These are phyloP conservation scores for Tanypteryx hageni DNA, from an alignment of 2,888 invertebrate species.

Conservation along the genomic window DNA sequence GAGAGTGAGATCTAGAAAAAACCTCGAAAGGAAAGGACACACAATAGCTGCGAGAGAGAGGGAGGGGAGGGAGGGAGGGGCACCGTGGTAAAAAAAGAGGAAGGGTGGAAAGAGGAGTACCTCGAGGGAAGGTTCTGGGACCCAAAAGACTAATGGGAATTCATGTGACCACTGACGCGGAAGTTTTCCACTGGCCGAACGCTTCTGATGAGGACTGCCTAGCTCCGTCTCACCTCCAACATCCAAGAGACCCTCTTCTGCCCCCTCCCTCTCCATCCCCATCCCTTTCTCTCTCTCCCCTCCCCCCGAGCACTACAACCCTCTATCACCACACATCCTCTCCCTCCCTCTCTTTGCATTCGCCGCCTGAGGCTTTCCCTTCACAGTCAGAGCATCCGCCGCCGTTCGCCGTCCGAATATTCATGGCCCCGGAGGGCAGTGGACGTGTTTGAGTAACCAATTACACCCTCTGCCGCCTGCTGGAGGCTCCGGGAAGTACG, in stretches of 20 bases:
- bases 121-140: slow-evolving; percentile 52
- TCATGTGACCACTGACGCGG: slow-evolving; percentile 65
- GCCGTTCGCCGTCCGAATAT: slow-evolving; percentile 59
- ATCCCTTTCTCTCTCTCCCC: neutral
- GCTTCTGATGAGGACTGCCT: slow-evolving; percentile 60
- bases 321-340: neutral
- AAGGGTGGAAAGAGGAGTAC: slow-evolving; percentile 38
- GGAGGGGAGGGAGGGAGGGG: neutral
- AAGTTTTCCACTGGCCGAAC: slow-evolving; percentile 64
- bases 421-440: slow-evolving; percentile 61
- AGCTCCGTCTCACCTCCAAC: slow-evolving; percentile 56
- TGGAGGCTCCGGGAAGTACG: slow-evolving; percentile 63
- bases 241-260: neutral
- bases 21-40: neutral
- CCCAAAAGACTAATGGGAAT: slow-evolving; percentile 65
- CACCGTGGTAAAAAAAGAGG: neutral
- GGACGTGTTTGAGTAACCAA: slow-evolving; percentile 64
- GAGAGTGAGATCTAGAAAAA: slow-evolving; percentile 38
- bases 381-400: slow-evolving; percentile 54
- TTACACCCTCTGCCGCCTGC: slow-evolving; percentile 63
- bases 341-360: neutral
- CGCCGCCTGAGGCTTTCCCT: slow-evolving; percentile 37
- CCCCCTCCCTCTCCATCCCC: neutral
- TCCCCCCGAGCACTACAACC: neutral
- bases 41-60: slow-evolving; percentile 3